A percentile compares a stretch with the other conserved stretches of the same genome.
These are phyloP conservation scores for Euzetes globulus DNA, from an alignment of 2,888 invertebrate genomes.

Conservation along the genomic window DNA sequence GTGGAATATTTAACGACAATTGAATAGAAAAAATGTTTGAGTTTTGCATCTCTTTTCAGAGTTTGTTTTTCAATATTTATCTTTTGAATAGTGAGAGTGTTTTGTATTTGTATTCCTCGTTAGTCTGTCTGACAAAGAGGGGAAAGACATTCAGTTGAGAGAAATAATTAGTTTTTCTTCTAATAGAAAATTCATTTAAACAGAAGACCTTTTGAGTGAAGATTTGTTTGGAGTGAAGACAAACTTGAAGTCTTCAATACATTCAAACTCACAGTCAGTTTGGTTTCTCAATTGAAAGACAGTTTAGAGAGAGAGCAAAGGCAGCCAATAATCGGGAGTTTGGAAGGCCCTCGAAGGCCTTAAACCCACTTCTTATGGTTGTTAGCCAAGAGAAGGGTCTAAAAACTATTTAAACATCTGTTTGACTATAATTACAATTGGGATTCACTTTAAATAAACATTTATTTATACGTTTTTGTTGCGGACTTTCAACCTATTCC, in stretches of 20 bases:
- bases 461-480: neutral
- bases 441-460: conserved; percentile 28
- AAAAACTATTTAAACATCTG: conserved; percentile 20
- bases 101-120: neutral
- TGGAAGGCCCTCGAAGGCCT: conserved; percentile 11
- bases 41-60: neutral
- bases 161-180: conserved; percentile 21
- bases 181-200: conserved; percentile 12
- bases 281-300: neutral
- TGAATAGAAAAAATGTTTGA: neutral
- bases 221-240: conserved; percentile 16
- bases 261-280: neutral
- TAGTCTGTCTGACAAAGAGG: neutral
- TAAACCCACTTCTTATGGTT: neutral
- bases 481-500: conserved; percentile 11
- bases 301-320: neutral
- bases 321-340: neutral
- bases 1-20: neutral
- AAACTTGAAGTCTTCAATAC: conserved; percentile 1
- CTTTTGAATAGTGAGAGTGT: conserved; percentile 1
- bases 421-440: conserved; percentile 25
- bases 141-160: neutral
- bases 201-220: neutral
- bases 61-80: conserved; percentile 13
- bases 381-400: neutral